phyloP scores from a whole-genome alignment of 37 sponge, comb jelly and placozoan genomes.

The Chondrilla cf. caribensis region DNA sequence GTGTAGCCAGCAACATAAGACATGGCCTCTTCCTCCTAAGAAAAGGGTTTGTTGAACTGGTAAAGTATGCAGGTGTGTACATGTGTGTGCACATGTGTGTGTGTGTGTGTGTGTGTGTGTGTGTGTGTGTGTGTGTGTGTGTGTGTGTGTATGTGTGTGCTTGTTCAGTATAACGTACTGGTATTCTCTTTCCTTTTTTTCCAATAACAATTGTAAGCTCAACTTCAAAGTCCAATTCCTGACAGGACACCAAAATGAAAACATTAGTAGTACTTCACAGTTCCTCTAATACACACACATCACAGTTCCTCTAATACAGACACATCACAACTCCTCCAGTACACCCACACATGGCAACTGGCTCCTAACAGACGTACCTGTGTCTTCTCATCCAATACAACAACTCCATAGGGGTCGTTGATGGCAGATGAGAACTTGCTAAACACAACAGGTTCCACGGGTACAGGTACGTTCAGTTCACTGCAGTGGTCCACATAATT shows the following conservation, averaged over 20 bases:
- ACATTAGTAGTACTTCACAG: background rate
- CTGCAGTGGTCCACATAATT: slow-evolving; percentile 87
- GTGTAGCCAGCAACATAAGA: slow-evolving; percentile 79
- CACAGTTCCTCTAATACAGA: slow-evolving; percentile 39
- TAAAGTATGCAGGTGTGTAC: too few relatives aligned
- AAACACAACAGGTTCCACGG: slow-evolving; percentile 79
- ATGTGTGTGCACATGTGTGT: too few relatives aligned
- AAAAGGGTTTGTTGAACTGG: slow-evolving; percentile 36
- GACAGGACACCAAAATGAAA: too few relatives aligned
- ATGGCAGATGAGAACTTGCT: slow-evolving; percentile 86
- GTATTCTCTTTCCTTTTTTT: slow-evolving; percentile 68
- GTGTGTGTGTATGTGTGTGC: too few relatives aligned
- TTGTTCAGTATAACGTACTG: too few relatives aligned
- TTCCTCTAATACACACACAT: background rate
- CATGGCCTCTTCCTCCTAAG: slow-evolving; percentile 79
- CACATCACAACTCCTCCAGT: background rate
- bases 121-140: too few relatives aligned
- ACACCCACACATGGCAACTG: background rate
- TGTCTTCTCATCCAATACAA: slow-evolving; percentile 42
- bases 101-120: too few relatives aligned
- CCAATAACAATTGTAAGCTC: slow-evolving; percentile 87
- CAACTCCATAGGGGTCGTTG: slow-evolving; percentile 74
- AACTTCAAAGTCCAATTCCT: slow-evolving; percentile 86
- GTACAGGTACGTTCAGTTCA: slow-evolving; percentile 84
- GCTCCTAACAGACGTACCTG: too few relatives aligned